Base-by-base conservation (phyloP, 2,113 vertebrate genomes). In the Reinhardtius hippoglossoides region DNA sequence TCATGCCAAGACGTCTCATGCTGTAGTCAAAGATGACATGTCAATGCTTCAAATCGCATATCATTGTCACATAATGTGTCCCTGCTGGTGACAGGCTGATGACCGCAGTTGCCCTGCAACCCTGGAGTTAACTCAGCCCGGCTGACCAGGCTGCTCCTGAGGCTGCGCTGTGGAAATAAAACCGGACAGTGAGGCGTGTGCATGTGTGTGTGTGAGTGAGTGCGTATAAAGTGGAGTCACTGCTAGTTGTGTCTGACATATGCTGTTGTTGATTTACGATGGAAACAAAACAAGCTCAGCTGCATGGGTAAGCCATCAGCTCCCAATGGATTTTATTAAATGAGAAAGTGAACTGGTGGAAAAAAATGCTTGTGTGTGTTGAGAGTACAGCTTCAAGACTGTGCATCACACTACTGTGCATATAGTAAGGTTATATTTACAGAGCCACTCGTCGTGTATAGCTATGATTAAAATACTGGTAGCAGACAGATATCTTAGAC, bases 51-150 rank as follows among this genome's bases (percentile, higher is more conserved):
- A 83, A 80, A 87, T 77, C 79, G 80, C 78, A 80, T 90, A 85
- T 88, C 85, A 83, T 81, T 86, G 90, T 90, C 89, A 89, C 74
- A 57, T 78, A 86, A 78, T 52, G 63, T 89, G 83, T 88, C 87
- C 80, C 78, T 85, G 80, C 61, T 78, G 81, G 89, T 86, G 81
- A 87, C 86, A 84, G 81, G 56, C 60, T 85, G 81, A 87, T 83
- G 80, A 90, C 78, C 69, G 71, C 71, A 84, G 82, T 87, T 81
- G 76, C 74, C 76, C 68, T 4, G 74, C 66, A 83, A 79, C 76
- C 79, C 76, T 76, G 57, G 67, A 74, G 82, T 82, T 64, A 58
- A 74, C 69, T 79, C 72, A 68, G 74, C 61, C 40, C 15, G 18
- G 46, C 46, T 5, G 16, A 50, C 15, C 46, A 18, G 21, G 31